Evolutionary conservation across 2,888 invertebrate genomes (phyloP), one percentile per base, ranked within the genome.

Genomic region (Branchipolynoe longqiensis): DNA sequence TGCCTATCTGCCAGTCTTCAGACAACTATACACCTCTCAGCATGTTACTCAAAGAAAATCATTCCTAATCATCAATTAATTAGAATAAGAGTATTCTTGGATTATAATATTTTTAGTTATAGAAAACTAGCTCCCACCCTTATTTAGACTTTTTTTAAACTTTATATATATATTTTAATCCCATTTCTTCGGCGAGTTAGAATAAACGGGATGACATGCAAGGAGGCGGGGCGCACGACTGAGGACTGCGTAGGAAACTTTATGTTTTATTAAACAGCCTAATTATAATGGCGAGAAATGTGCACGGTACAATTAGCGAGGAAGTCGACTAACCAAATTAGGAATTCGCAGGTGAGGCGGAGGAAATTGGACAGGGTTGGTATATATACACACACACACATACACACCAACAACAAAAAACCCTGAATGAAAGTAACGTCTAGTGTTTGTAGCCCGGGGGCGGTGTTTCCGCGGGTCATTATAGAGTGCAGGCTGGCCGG

Each of bases 401-500:
- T n/a, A n/a, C n/a, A n/a, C n/a, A n/a, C n/a, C n/a, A n/a, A n/a
- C n/a, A n/a, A n/a, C 69, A 69, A 69, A 69, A 69, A 69, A 38
- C 69, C n/a, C n/a, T n/a, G n/a, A n/a, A n/a, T n/a, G n/a, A 33
- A 69, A 38, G 69, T 69, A 69, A 69, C 36, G 36, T 69, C 36
- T 69, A 69, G 36, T 36, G 69, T 69, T 69, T 69, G 78, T 78
- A 78, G 78, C 78, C 78, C 48, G 78, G 78, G 78, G 69, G 69
- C 69, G 69, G 36, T 69, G 69, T 69, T 69, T 69, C 69, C 69
- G 69, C 69, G 69, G 69, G 69, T 69, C 38, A 69, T 69, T 69
- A 69, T 69, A n/a, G n/a, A n/a, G n/a, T n/a, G 38, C 36, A n/a
- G 36, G 22, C 38, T 33, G 38, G 36, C 69, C 69, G 69, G 69